These are phyloP conservation scores for Corythaeola cristata DNA, from an alignment of 2,113 vertebrate genomes.

Conservation along the genomic window DNA sequence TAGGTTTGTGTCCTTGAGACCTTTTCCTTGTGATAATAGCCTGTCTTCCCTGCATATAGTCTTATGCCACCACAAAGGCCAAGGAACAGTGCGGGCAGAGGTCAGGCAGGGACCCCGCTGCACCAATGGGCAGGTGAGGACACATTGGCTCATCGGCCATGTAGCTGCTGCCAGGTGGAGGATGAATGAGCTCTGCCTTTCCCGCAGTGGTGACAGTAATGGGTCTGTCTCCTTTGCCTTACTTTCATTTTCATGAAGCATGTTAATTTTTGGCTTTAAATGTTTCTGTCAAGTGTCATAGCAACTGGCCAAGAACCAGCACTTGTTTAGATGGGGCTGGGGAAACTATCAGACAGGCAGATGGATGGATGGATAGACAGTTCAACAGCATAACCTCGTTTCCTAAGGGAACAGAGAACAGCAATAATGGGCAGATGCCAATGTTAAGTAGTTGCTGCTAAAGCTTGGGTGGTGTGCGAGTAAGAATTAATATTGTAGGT, in stretches of 20 bases:
- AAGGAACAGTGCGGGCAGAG: not conserved
- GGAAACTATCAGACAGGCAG: not conserved
- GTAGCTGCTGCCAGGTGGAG: not conserved
- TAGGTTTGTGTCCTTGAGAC: not conserved
- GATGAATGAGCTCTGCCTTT: not conserved
- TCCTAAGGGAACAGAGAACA: not conserved
- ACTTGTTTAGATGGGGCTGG: not conserved
- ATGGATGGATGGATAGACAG: not conserved
- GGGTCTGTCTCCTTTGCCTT: not conserved
- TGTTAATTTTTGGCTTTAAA: not conserved
- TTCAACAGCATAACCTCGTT: not conserved
- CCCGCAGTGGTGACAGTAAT: not conserved
- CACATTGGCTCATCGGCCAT: not conserved
- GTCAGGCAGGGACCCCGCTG: not conserved
- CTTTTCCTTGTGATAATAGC: not conserved
- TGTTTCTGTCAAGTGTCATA: not conserved
- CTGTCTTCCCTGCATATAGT: not conserved
- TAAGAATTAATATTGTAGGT: not conserved
- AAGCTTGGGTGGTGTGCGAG: not conserved
- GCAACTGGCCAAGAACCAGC: not conserved
- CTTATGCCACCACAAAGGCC: not conserved
- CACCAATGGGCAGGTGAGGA: not conserved
- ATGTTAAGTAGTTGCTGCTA: not conserved
- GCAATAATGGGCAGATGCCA: not conserved
- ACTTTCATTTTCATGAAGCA: not conserved